phyloP scores from a whole-genome alignment of 2,797 vertebrate species.

The Chanos chanos region DNA sequence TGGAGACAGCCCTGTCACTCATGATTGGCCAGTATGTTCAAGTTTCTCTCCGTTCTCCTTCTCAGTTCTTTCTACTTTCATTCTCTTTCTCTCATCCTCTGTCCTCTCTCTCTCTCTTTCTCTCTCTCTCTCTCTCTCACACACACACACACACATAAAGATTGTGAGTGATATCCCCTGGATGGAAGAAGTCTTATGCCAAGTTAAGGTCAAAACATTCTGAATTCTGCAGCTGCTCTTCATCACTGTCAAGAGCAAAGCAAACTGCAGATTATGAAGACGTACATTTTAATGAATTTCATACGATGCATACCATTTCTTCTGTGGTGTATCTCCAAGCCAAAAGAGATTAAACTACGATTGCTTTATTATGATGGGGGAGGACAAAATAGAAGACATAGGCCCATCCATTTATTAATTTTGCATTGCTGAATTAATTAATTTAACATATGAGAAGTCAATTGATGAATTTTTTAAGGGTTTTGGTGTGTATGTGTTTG shows the following conservation, averaged over 20 bases:
- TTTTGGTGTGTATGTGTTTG: slow-evolving; percentile 60
- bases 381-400: slow-evolving; percentile 46
- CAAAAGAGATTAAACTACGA: slow-evolving; percentile 56
- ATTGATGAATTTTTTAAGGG: slow-evolving; percentile 91
- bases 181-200: neutral
- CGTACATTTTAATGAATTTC: slow-evolving; percentile 5
- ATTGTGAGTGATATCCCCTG: neutral
- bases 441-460: slow-evolving; percentile 83
- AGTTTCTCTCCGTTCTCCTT: neutral
- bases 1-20: neutral
- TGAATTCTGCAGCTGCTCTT: slow-evolving; percentile 8
- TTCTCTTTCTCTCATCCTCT: neutral
- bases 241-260: slow-evolving; percentile 21
- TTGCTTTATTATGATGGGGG: slow-evolving; percentile 61
- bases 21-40: neutral
- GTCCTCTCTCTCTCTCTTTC: neutral
- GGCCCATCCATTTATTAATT: slow-evolving; percentile 78
- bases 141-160: neutral
- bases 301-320: slow-evolving; percentile 16
- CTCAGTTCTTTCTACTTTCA: neutral
- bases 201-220: slow-evolving; percentile 4
- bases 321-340: slow-evolving; percentile 50
- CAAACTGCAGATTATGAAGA: slow-evolving; percentile 16
- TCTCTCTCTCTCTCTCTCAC: neutral
- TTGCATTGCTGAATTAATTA: slow-evolving; percentile 88